A percentile compares a stretch with the other conserved stretches of the same genome.
These are phyloP conservation scores for Gambusia affinis DNA, from an alignment of 2,113 vertebrate genomes.

Conservation along the genomic window DNA sequence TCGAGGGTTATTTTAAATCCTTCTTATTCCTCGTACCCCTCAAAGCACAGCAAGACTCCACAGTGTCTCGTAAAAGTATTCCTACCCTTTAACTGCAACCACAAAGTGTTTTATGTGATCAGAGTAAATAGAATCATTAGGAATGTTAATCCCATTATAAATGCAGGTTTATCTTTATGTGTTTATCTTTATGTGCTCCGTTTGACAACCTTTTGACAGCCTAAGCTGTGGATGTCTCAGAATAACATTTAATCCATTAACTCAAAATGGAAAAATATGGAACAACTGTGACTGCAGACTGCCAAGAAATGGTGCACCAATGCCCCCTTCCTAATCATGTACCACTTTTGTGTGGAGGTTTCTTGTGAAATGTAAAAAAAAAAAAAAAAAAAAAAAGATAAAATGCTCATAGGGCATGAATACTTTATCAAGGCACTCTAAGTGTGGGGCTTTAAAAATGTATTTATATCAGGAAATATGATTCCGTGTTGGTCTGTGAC, in stretches of 20 bases:
- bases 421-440: neutral
- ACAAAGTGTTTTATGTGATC: neutral
- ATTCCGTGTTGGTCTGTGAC: constrained; percentile 50
- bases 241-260: neutral
- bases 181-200: neutral
- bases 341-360: neutral
- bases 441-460: neutral
- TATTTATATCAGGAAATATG: constrained; percentile 54
- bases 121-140: neutral
- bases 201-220: neutral
- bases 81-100: neutral
- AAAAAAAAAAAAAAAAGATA: neutral
- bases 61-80: constrained; percentile 5
- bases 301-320: neutral
- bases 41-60: constrained; percentile 72
- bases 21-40: constrained; percentile 61
- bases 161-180: neutral
- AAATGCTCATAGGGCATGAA: neutral
- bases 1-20: constrained; percentile 70
- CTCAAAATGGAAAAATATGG: neutral
- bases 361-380: too few relatives aligned
- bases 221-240: neutral
- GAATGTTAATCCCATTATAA: too few relatives aligned
- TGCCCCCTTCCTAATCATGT: neutral
- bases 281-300: neutral